Evolutionary conservation across 2,888 invertebrate genomes (phyloP).

Genomic region (Apomyelois bistriatella): DNA sequence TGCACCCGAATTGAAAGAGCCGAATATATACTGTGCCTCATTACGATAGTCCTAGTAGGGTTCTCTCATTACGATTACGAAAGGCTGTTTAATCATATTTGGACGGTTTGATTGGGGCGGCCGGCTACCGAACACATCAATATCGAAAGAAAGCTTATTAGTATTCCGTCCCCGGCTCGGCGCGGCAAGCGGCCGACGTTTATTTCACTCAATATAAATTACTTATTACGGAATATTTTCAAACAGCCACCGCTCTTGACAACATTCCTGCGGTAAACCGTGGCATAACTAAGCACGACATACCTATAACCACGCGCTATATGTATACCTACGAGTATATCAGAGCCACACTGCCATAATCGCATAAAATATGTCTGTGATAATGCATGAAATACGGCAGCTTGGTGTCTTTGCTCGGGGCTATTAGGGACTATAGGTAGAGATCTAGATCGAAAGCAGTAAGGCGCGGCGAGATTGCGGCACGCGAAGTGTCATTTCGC

Average conservation of each 20-base stretch:
- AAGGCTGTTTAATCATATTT: conserved; percentile 52
- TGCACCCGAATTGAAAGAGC: neutral
- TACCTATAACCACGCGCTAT: neutral
- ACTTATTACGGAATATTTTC: conserved; percentile 29
- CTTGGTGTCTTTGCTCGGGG: conserved; percentile 1
- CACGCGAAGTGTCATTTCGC: conserved; percentile 59
- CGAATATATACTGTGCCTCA: conserved; percentile 13
- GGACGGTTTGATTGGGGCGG: conserved; percentile 50
- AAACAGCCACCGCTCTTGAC: conserved; percentile 42
- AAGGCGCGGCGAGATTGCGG: conserved; percentile 41
- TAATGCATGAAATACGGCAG: conserved; percentile 21
- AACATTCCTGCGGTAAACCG: conserved; percentile 11
- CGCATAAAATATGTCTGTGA: conserved; percentile 9
- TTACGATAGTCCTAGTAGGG: conserved; percentile 19
- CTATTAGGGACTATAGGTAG: conserved; percentile 10
- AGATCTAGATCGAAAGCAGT: conserved; percentile 22
- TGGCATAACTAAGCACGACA: conserved; percentile 12
- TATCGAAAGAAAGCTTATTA: conserved; percentile 55
- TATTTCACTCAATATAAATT: conserved; percentile 44
- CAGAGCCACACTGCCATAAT: neutral
- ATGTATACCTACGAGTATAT: neutral
- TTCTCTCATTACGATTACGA: conserved; percentile 25
- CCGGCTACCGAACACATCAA: conserved; percentile 45
- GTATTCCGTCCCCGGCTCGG: conserved; percentile 49
- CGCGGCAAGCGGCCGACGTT: conserved; percentile 38